A percentile compares a stretch with the other conserved stretches of the same genome.
These are phyloP conservation scores for Mobula birostris DNA, from an alignment of 2,113 vertebrate genomes.

Conservation along the genomic window DNA sequence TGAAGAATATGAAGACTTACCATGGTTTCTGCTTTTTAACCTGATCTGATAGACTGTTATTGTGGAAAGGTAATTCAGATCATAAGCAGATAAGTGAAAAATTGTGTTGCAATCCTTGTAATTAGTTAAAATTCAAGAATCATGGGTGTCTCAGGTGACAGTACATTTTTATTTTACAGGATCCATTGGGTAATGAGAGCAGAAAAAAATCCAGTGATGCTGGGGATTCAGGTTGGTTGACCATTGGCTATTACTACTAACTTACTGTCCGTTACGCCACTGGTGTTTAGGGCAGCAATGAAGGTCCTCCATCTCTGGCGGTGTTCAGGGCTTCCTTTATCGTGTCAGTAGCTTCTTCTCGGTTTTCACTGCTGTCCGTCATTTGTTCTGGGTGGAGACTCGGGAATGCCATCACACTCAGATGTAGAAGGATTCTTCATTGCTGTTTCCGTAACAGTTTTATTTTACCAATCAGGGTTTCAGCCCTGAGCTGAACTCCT, in stretches of 20 bases:
- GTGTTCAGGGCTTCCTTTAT: too few species aligned
- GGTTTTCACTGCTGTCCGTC: too few species aligned
- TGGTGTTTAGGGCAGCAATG: too few species aligned
- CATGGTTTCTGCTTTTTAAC: neutral
- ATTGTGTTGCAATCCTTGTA: neutral
- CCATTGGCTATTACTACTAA: conserved; percentile 42
- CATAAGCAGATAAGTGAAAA: neutral
- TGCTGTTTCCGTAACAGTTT: too few species aligned
- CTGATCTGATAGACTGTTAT: neutral
- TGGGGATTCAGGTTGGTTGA: conserved; percentile 55
- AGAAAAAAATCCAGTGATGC: conserved; percentile 69
- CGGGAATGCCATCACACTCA: too few species aligned
- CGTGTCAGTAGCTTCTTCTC: too few species aligned
- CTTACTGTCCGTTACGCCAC: too few species aligned
- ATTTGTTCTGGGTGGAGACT: too few species aligned
- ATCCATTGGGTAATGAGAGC: conserved; percentile 50
- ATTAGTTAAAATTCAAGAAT: neutral
- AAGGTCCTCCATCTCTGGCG: too few species aligned
- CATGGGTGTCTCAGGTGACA: neutral
- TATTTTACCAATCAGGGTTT: too few species aligned
- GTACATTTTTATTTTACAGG: conserved; percentile 51
- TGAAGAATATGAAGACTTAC: neutral
- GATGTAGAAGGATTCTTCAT: too few species aligned
- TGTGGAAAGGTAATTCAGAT: neutral
- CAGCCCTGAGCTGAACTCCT: too few species aligned